Base-by-base conservation (phyloP, 2,888 invertebrate species). In the Epicampocera succincta region DNA sequence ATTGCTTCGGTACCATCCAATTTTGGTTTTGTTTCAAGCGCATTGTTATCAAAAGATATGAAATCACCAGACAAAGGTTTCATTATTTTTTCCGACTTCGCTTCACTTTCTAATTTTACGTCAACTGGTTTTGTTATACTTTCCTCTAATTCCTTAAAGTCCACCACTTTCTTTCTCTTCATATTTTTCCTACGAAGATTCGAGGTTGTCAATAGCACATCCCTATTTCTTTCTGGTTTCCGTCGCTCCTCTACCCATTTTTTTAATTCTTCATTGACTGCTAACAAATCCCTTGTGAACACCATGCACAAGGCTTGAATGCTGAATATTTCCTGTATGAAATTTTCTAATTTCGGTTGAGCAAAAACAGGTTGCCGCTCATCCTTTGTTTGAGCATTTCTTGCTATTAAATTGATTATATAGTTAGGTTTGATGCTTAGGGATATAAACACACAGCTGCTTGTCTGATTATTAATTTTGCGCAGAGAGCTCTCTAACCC, bases 401-500 rank as follows among this genome's bases (percentile, higher is more conserved):
- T 84, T 1, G 87, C 85, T 58, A 89, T 86, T 3, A 89, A 65
- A 2, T 87, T 81, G 0, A 89, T 63, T 0, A 89, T 48, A 71
- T 88, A 84, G 0, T 84, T 68, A 0, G 89, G 89, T 15, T 88
- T 85, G 3, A 89, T 83, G 29, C 86, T 88, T 1, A 87, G 61
- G 0, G 89, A 88, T 12, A 89, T 71, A 2, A 89, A 83, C 0
- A 89, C 85, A 17, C 88, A 88, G 0, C 87, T 85, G 15, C 86
- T 86, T 25, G 84, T 82, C 0, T 56, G 19, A 2, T 83, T 85
- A 44, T 88, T 89, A 8, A 89, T 87, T 17, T 84, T 84, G 0
- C 89, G 87, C 9, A 89, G 52, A 3, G 84, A 85, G 54, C 89
- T 89, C 46, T 86, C 87, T 58, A 89, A 71, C 0, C 89, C 89